These are phyloP conservation scores for Mythimna vitellina DNA, from an alignment of 2,888 invertebrate species.

Conservation along the genomic window DNA sequence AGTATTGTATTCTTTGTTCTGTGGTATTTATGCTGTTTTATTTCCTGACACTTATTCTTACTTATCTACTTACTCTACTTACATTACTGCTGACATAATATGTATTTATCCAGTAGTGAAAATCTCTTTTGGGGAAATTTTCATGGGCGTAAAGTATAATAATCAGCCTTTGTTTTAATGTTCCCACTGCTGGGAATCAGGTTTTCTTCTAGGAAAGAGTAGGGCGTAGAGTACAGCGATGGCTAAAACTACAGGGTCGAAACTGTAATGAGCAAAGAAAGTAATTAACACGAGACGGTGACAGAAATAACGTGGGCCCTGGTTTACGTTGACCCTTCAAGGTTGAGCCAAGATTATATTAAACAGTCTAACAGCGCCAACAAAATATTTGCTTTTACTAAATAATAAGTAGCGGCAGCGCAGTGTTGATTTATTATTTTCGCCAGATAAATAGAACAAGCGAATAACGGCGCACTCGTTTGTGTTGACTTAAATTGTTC, in stretches of 20 bases:
- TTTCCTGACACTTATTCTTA: too few relatives aligned
- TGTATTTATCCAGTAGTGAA: neutral
- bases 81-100: neutral
- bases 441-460: constrained; percentile 16
- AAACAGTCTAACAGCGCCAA: constrained; percentile 61
- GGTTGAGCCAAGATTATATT: constrained; percentile 72
- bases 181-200: too few relatives aligned
- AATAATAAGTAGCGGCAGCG: constrained; percentile 55
- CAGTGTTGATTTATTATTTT: constrained; percentile 39
- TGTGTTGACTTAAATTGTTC: constrained; percentile 18
- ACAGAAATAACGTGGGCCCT: constrained; percentile 64
- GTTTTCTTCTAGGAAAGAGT: too few relatives aligned
- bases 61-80: too few relatives aligned
- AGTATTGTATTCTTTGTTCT: too few relatives aligned
- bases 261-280: constrained; percentile 46
- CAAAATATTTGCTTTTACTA: constrained; percentile 52
- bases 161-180: too few relatives aligned
- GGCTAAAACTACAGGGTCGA: constrained; percentile 6
- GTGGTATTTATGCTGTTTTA: too few relatives aligned
- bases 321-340: constrained; percentile 70
- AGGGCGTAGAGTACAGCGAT: neutral
- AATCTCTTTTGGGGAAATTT: neutral
- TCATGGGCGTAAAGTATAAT: neutral
- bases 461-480: constrained; percentile 10
- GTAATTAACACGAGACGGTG: constrained; percentile 44